phyloP scores from a whole-genome alignment of 2,888 invertebrate species.

The Oxytorus armatus region DNA sequence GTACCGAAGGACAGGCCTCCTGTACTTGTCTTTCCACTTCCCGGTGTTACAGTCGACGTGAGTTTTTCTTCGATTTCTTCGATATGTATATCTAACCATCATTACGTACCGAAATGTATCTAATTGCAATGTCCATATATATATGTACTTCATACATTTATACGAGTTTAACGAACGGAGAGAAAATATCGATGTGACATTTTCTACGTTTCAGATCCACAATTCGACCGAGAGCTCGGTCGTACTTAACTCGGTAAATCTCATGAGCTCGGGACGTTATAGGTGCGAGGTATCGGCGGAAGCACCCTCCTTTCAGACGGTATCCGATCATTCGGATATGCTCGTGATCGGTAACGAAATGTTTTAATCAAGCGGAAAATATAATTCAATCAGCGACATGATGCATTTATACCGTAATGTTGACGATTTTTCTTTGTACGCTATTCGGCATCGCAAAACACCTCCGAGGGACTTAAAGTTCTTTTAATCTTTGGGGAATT shows the following conservation, averaged over 20 bases:
- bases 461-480: no score
- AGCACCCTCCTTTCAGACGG: slow-evolving; percentile 91
- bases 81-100: neutral
- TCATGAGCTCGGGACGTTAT: slow-evolving; percentile 90
- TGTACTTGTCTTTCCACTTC: slow-evolving; percentile 91
- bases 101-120: no score
- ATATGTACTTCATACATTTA: neutral
- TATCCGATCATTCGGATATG: slow-evolving; percentile 91
- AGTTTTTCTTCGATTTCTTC: slow-evolving; percentile 85
- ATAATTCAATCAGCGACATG: neutral
- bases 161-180: slow-evolving; percentile 4
- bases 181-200: slow-evolving; percentile 67
- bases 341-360: slow-evolving; percentile 88
- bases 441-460: no score
- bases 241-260: slow-evolving; percentile 88
- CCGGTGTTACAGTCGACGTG: slow-evolving; percentile 94
- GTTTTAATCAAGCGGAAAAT: neutral
- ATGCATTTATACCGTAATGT: slow-evolving; percentile 1
- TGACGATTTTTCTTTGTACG: no score
- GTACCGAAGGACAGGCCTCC: slow-evolving; percentile 93
- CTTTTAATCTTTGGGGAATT: no score
- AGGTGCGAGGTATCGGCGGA: slow-evolving; percentile 92
- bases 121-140: neutral
- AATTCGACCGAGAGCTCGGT: slow-evolving; percentile 89
- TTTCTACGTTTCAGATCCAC: slow-evolving; percentile 85